A percentile compares a stretch with the other conserved stretches of the same genome.
Evolutionary conservation across 37 sponge, comb jelly and placozoan species (phyloP).

Genomic region (Spongilla lacustris): DNA sequence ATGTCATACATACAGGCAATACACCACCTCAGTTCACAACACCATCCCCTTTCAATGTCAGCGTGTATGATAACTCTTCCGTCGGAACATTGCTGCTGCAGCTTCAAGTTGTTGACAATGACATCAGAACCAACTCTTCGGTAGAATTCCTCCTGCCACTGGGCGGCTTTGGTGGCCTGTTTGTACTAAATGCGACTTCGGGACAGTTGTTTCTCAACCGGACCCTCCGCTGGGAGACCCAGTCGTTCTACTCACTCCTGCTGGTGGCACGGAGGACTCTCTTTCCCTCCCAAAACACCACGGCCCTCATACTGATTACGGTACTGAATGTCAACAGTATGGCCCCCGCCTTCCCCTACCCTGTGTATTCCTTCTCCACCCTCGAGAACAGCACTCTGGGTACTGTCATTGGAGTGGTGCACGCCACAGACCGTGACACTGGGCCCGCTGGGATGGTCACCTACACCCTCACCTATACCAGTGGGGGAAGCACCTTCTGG

Average conservation of each 20-base stretch:
- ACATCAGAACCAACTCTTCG: conserved; percentile 46
- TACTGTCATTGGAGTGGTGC: neutral
- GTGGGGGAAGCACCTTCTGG: conserved; percentile 15
- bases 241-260: neutral
- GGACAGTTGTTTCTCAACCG: conserved; percentile 19
- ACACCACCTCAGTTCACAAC: conserved; percentile 11
- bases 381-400: conserved; percentile 18
- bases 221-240: conserved; percentile 49
- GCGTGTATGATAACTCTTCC: conserved; percentile 36
- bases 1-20: conserved; percentile 22
- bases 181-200: conserved; percentile 23
- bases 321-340: conserved; percentile 82
- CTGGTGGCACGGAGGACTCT: neutral
- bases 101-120: conserved; percentile 38
- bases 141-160: conserved; percentile 15
- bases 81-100: conserved; percentile 20
- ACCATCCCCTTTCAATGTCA: conserved; percentile 27
- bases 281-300: conserved; percentile 17
- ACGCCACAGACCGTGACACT: conserved; percentile 41
- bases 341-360: conserved; percentile 38
- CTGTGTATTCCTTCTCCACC: conserved; percentile 4
- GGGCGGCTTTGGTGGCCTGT: conserved; percentile 21
- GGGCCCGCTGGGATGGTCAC: conserved; percentile 32
- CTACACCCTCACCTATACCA: conserved; percentile 21
- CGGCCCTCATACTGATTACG: conserved; percentile 12